Conservation (phyloP, 2,113 vertebrate genomes). For the Ursus arctos region DNA sequence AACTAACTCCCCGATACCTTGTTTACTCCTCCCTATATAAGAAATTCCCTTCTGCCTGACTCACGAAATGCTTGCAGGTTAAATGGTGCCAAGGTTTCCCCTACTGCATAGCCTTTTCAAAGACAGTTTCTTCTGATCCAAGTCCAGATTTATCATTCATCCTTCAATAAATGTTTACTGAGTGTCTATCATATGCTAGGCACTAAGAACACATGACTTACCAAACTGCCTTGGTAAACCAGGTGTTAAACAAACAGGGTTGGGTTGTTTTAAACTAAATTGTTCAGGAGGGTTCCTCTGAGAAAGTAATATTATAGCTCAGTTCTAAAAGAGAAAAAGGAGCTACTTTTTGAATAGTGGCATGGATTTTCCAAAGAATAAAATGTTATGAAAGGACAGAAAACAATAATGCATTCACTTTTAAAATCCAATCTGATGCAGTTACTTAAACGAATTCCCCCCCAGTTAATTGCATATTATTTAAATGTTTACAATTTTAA, state of each 20-base stretch:
- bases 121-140: neutral
- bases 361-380: neutral
- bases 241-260: neutral
- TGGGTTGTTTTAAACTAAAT: neutral
- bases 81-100: neutral
- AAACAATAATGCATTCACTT: neutral
- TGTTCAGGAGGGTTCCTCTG: neutral
- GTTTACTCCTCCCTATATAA: neutral
- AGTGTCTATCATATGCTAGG: neutral
- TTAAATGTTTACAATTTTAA: constrained; percentile 16
- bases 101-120: neutral
- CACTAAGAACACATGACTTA: neutral
- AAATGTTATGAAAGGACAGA: neutral
- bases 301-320: neutral
- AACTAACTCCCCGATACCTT: neutral
- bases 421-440: neutral
- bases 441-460: neutral
- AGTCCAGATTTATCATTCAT: neutral
- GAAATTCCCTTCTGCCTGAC: neutral
- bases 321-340: neutral
- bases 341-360: neutral
- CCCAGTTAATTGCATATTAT: neutral
- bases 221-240: neutral
- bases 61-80: neutral
- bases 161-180: neutral